Conservation (phyloP, 2,797 vertebrate genomes). For the Oceanodroma leucorhoa region DNA sequence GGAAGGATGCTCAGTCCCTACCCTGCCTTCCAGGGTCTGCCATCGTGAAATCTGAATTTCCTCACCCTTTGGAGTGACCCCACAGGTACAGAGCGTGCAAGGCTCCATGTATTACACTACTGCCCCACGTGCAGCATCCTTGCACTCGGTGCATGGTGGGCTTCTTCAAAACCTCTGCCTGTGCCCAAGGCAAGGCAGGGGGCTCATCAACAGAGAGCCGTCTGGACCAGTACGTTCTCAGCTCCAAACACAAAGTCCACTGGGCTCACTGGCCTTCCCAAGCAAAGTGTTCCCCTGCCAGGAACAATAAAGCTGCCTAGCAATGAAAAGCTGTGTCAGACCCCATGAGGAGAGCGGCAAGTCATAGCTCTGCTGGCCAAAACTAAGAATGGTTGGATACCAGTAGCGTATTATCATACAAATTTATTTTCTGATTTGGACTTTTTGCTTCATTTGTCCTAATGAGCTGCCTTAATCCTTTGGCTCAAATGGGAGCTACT, state of each 20-base stretch:
- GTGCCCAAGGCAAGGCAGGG: neutral
- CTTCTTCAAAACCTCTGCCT: neutral
- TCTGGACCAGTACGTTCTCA: neutral
- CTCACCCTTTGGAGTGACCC: neutral
- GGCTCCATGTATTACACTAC: neutral
- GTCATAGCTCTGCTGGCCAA: neutral
- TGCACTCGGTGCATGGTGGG: fast-evolving
- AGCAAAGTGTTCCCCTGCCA: neutral
- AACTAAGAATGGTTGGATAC: neutral
- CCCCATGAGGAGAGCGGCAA: neutral
- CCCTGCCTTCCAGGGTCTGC: neutral
- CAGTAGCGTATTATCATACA: neutral
- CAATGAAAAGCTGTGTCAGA: neutral
- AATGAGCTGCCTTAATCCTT: neutral
- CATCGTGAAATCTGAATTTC: neutral
- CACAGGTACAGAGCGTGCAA: neutral
- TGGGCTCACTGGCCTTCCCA: neutral
- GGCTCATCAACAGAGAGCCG: neutral
- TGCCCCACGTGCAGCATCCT: neutral
- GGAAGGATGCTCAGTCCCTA: neutral
- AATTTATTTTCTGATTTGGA: neutral
- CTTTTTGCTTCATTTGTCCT: neutral
- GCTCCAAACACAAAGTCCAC: neutral
- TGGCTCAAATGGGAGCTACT: neutral
- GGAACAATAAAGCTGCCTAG: neutral